Conservation (phyloP, 1,140 invertebrate genomes). For the Melitaea cinxia region DNA sequence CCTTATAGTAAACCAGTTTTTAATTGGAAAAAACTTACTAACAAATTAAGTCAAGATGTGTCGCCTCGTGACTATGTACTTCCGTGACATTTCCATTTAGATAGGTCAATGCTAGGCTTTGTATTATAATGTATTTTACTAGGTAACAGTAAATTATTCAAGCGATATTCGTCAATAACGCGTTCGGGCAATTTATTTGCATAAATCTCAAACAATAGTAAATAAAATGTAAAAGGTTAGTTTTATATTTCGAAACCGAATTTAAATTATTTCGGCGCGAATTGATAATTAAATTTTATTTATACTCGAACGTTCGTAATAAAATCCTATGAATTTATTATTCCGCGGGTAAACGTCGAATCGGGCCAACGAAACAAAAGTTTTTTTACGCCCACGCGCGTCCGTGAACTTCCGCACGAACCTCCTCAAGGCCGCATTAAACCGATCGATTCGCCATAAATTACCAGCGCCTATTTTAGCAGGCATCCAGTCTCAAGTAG, state of each 20-base stretch:
- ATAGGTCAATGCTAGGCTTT: constrained; percentile 38
- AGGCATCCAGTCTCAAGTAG: constrained; percentile 49
- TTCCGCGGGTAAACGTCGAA: neutral
- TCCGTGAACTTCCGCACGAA: constrained; percentile 78
- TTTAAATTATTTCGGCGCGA: neutral
- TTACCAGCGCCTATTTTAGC: constrained; percentile 61
- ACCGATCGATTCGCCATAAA: constrained; percentile 69
- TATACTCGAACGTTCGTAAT: neutral
- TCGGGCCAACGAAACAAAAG: constrained; percentile 16
- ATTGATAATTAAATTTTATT: neutral
- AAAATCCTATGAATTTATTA: constrained; percentile 5
- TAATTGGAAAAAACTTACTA: constrained; percentile 29
- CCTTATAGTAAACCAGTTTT: constrained; percentile 31
- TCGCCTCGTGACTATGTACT: constrained; percentile 19
- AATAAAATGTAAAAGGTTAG: neutral
- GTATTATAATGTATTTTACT: constrained; percentile 38
- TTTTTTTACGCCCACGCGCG: constrained; percentile 48
- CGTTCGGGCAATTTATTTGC: constrained; percentile 17
- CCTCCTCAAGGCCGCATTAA: constrained; percentile 68
- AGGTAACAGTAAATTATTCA: constrained; percentile 17
- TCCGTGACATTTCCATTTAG: constrained; percentile 37
- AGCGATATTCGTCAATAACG: constrained; percentile 19
- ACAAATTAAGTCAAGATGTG: constrained; percentile 23
- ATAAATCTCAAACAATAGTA: constrained; percentile 13
- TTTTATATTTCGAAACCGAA: neutral